phyloP scores from a whole-genome alignment of 23 tunicate species.

The Trididemnum miniatum region DNA sequence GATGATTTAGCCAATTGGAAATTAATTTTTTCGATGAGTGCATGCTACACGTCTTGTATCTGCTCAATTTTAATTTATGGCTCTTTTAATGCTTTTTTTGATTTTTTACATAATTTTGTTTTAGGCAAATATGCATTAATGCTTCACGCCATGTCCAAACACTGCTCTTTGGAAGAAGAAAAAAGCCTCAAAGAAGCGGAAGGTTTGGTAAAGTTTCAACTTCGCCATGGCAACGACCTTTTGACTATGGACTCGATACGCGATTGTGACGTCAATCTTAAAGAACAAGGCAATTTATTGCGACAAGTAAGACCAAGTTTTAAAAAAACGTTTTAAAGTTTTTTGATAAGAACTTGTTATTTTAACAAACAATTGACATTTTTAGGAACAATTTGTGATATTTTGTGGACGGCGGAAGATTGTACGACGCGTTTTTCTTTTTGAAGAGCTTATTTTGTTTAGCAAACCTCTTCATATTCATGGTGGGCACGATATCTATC shows the following conservation, averaged over 20 bases:
- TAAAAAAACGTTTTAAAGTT: too few relatives aligned
- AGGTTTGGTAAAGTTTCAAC: conserved; percentile 87
- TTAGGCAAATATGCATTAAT: conserved; percentile 91
- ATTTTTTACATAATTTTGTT: too few relatives aligned
- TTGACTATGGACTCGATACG: conserved; percentile 94
- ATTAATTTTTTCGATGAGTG: too few relatives aligned
- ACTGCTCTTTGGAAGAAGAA: conserved; percentile 38
- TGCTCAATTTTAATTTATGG: too few relatives aligned
- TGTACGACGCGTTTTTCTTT: conserved; percentile 83
- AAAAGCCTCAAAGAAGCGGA: conserved; percentile 69
- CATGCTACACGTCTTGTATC: too few relatives aligned
- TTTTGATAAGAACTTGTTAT: background rate
- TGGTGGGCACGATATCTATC: conserved; percentile 94
- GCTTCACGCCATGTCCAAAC: conserved; percentile 89
- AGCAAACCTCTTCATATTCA: conserved; percentile 77
- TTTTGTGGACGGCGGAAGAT: conserved; percentile 76
- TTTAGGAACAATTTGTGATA: conserved; percentile 88
- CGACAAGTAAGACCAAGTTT: conserved; percentile 94
- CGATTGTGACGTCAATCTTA: conserved; percentile 91
- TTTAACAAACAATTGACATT: background rate
- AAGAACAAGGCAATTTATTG: conserved; percentile 93
- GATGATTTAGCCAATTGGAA: too few relatives aligned
- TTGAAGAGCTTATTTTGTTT: conserved; percentile 87
- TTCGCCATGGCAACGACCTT: conserved; percentile 99
- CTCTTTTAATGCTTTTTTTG: too few relatives aligned